phyloP scores from a whole-genome alignment of 2,113 vertebrate species.

The Gnathonemus longibarbis region DNA sequence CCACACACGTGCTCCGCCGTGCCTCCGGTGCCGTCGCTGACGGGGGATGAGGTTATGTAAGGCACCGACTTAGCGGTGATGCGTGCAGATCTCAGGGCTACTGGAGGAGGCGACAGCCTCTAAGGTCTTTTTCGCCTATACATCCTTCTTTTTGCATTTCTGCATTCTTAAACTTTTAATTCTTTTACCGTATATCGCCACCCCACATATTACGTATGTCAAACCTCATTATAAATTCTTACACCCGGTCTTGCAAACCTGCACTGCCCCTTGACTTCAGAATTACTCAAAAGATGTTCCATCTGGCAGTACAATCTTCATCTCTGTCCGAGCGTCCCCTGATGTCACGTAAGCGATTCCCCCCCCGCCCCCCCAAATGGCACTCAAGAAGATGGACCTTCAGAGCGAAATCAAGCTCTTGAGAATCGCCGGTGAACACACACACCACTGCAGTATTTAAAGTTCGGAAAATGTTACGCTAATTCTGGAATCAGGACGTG shows the following conservation, averaged over 20 bases:
- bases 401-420: background rate
- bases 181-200: background rate
- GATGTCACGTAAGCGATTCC: background rate
- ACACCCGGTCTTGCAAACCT: background rate
- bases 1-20: background rate
- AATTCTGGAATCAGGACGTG: background rate
- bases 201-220: background rate
- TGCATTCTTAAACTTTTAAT: background rate
- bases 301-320: background rate
- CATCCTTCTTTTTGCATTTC: background rate
- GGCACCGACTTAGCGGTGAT: background rate
- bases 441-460: background rate
- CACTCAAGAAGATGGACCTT: background rate
- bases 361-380: background rate
- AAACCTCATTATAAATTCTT: background rate
- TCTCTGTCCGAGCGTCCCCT: background rate
- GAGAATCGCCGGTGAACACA: background rate
- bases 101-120: background rate
- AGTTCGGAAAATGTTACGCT: background rate
- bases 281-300: background rate
- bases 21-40: background rate
- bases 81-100: background rate
- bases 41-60: conserved; percentile 12
- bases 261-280: background rate
- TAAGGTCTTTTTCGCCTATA: background rate